These are phyloP conservation scores for Columbina picui DNA, from an alignment of 2,113 vertebrate genomes.

Conservation along the genomic window DNA sequence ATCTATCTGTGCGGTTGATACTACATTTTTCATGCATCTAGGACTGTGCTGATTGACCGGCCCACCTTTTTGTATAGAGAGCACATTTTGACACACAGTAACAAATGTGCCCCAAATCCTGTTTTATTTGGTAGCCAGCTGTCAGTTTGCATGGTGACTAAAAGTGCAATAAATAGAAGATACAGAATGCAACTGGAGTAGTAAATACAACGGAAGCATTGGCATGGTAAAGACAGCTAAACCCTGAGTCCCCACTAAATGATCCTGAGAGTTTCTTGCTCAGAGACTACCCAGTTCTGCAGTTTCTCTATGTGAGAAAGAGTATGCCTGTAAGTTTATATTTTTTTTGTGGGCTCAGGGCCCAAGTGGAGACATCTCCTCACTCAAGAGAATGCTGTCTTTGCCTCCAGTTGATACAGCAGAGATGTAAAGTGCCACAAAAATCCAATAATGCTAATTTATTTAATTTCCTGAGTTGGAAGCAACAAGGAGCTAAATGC, in stretches of 20 bases:
- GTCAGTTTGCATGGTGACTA: neutral
- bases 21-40: neutral
- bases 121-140: neutral
- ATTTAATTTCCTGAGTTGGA: slow-evolving; percentile 62
- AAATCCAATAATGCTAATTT: slow-evolving; percentile 59
- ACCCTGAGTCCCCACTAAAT: neutral
- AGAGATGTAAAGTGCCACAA: neutral
- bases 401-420: slow-evolving; percentile 1
- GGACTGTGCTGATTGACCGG: neutral
- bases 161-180: neutral
- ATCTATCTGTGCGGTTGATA: neutral
- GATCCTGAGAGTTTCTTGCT: neutral
- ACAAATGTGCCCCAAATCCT: neutral
- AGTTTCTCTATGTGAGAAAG: neutral
- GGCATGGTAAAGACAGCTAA: neutral
- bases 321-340: neutral
- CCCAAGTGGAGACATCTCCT: neutral
- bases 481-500: neutral
- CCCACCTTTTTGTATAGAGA: neutral
- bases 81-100: neutral
- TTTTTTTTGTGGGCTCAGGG: neutral
- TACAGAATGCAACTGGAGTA: neutral
- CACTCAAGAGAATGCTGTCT: neutral
- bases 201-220: neutral
- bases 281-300: neutral